phyloP scores from a whole-genome alignment of 92 coral and sea anemone species.

The Zoanthus gigantus region DNA sequence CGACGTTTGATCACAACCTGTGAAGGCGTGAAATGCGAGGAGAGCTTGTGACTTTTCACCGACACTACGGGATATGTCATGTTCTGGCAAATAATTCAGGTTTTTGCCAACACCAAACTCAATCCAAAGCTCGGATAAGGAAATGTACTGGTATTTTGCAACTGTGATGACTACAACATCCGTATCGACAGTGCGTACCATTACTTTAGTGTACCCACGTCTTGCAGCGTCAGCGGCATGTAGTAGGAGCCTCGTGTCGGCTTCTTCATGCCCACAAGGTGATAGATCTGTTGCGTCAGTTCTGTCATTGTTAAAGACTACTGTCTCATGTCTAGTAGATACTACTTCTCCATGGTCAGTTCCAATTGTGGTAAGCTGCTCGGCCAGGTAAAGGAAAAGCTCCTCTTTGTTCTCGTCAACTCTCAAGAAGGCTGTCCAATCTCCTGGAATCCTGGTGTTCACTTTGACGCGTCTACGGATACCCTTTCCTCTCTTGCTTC shows the following conservation, averaged over 20 bases:
- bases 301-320: slow-evolving; percentile 31
- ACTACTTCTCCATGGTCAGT: slow-evolving; percentile 34
- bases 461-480: slow-evolving; percentile 67
- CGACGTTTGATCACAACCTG: slow-evolving; percentile 74
- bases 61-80: slow-evolving; percentile 47
- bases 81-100: slow-evolving; percentile 57
- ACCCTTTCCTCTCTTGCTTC: slow-evolving; percentile 70
- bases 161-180: slow-evolving; percentile 58
- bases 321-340: slow-evolving; percentile 55
- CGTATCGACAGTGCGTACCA: slow-evolving; percentile 56
- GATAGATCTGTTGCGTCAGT: slow-evolving; percentile 49
- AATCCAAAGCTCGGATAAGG: slow-evolving; percentile 56
- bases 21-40: slow-evolving; percentile 68
- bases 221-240: slow-evolving; percentile 48
- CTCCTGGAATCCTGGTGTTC: slow-evolving; percentile 61
- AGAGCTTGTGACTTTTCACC: slow-evolving; percentile 64
- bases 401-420: slow-evolving; percentile 36
- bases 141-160: slow-evolving; percentile 10
- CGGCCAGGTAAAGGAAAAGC: slow-evolving; percentile 58
- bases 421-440: slow-evolving; percentile 70
- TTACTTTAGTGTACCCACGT: slow-evolving; percentile 34
- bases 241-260: slow-evolving; percentile 53
- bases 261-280: slow-evolving; percentile 64
- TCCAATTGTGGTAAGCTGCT: slow-evolving; percentile 37
- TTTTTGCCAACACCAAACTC: slow-evolving; percentile 77